phyloP scores from a whole-genome alignment of 2,888 invertebrate species.

The Xanthia icteritia region DNA sequence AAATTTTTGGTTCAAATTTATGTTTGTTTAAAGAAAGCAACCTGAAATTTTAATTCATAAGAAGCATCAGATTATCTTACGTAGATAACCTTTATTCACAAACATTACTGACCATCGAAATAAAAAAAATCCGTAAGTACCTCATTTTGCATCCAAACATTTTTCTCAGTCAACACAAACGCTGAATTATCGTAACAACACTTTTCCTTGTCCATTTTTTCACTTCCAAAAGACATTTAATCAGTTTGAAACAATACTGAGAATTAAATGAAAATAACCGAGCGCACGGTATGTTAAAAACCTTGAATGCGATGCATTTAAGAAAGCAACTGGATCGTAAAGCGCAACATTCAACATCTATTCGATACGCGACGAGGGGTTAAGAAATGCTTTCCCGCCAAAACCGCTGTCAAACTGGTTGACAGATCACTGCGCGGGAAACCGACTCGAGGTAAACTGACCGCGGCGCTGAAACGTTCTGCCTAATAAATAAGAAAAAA shows the following conservation, averaged over 20 bases:
- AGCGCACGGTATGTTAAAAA: constrained; percentile 62
- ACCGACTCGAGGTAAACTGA: constrained; percentile 72
- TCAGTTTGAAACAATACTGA: constrained; percentile 48
- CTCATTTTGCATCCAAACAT: constrained; percentile 74
- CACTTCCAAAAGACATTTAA: constrained; percentile 62
- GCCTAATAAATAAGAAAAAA: constrained; percentile 76
- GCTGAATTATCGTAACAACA: constrained; percentile 83
- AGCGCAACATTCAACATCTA: constrained; percentile 39
- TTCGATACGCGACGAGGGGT: constrained; percentile 35
- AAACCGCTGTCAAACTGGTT: constrained; percentile 69
- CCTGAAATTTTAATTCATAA: neutral
- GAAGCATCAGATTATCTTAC: neutral
- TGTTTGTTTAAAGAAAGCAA: neutral
- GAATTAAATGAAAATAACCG: constrained; percentile 43
- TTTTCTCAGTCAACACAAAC: constrained; percentile 83
- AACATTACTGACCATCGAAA: neutral
- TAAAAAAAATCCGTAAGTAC: constrained; percentile 62
- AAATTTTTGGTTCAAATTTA: neutral
- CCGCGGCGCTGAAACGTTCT: constrained; percentile 71
- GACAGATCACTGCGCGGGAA: constrained; percentile 74
- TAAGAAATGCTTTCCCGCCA: constrained; percentile 74
- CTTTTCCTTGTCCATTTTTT: constrained; percentile 74
- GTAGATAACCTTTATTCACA: neutral
- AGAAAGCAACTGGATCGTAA: constrained; percentile 64
- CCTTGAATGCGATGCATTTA: constrained; percentile 68